Base-by-base conservation (phyloP, 1,140 invertebrate genomes). In the Tenebrio molitor region DNA sequence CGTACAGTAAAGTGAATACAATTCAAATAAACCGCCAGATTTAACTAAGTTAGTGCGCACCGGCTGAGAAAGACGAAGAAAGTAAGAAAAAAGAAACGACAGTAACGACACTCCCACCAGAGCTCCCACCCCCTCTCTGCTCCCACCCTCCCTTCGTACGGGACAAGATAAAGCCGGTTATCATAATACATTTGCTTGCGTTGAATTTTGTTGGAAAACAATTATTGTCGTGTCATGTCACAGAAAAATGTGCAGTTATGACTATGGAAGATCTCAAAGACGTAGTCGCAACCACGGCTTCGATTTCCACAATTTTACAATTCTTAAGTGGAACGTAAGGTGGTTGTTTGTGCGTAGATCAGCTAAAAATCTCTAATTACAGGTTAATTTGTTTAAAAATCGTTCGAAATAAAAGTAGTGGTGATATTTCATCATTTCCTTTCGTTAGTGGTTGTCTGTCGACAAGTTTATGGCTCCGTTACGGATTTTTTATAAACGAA, bases 361-460 rank as follows among this genome's bases (percentile, higher is more conserved):
- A 79, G 73, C 10, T 69, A 75, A 39, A 33, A 75, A 65, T 69
- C 10, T 21, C 6, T 46, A 21, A 53, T 88, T 87, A 78, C 80
- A 92, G 91, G 36, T 82, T 91, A 34, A 89, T 91, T 12, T 92
- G 91, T 77, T 86, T 84, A 73, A 89, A 90, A 82, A 90, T 90
- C 82, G 85, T 90, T 5, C 81, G 83, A 74, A 91, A 90, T 82
- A 86, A 86, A 66, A 88, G 88, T 16, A 91, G 90, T 2, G 90
- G 88, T 7, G 90, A 93, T 78, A 85, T 89, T 5, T 92, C 92
- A 2, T 86, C 88, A 0, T 84, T 93, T 71, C 90, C 92, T 53
- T 94, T 94, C 83, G 83, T 93, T 64, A 90, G 89, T 76, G 92
- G 92, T 74, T 89, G 91, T 79, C 84, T 93, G 79, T 92, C 91